Percentiles rank a stretch among this genome's conserved stretches.
These are phyloP conservation scores for Hirundo rustica DNA, from an alignment of 2,797 vertebrate species.

Conservation along the genomic window DNA sequence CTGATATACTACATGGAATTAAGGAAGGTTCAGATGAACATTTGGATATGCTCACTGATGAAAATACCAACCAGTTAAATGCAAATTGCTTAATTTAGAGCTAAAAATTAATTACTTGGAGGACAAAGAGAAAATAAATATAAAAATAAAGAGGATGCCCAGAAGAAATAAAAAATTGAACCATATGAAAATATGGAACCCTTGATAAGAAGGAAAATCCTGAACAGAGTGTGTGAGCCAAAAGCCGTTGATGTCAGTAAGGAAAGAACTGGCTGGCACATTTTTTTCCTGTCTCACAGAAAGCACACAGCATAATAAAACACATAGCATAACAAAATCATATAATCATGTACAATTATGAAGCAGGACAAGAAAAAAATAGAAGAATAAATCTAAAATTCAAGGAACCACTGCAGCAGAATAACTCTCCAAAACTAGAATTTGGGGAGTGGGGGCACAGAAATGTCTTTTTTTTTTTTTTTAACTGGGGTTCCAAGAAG, in stretches of 20 bases:
- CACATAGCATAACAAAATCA: not conserved
- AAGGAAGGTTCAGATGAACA: conserved; percentile 37
- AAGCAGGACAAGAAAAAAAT: not conserved
- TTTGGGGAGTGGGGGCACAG: rapidly evolving
- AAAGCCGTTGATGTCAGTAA: not conserved
- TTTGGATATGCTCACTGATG: conserved; percentile 47
- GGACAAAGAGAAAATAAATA: conserved; percentile 41
- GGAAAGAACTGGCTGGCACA: not conserved
- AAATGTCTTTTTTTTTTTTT: not conserved
- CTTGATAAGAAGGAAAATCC: conserved; percentile 12
- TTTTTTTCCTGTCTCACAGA: not conserved
- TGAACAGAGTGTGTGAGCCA: not conserved
- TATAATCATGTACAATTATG: not conserved
- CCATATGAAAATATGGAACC: not conserved
- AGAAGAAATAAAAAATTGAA: conserved; percentile 28
- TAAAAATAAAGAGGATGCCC: conserved; percentile 16
- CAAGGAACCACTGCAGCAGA: not conserved
- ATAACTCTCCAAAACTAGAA: not conserved
- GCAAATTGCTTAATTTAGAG: conserved; percentile 40
- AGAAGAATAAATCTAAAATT: not conserved
- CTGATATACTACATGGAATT: conserved; percentile 35
- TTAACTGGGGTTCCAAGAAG: not conserved
- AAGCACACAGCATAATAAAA: not conserved
- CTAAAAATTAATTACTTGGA: not conserved
- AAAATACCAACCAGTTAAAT: conserved; percentile 29